These are phyloP conservation scores for Parauchenoglanis punctatus DNA, from an alignment of 2,797 vertebrate species.

Conservation along the genomic window DNA sequence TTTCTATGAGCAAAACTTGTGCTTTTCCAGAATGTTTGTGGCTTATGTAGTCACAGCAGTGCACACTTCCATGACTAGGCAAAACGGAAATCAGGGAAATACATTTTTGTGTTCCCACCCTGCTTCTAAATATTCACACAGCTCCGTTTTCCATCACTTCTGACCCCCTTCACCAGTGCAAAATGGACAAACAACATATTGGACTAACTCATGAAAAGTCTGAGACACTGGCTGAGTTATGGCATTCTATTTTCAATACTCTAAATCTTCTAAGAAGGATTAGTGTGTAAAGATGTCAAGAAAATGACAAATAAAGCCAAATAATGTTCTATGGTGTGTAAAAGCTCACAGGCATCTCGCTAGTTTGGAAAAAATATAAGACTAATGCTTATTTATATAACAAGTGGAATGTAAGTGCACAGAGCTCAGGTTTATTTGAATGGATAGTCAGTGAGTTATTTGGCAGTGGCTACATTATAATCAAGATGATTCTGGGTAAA, in stretches of 20 bases:
- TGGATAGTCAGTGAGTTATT: slow-evolving; percentile 1
- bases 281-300: slow-evolving; percentile 14
- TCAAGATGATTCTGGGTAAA: slow-evolving; percentile 1
- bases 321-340: slow-evolving; percentile 6
- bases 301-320: slow-evolving; percentile 19
- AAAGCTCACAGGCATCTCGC: neutral
- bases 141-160: slow-evolving; percentile 21
- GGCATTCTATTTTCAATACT: slow-evolving; percentile 1
- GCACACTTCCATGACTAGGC: slow-evolving; percentile 21
- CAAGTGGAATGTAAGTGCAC: slow-evolving; percentile 1
- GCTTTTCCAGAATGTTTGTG: slow-evolving; percentile 21
- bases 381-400: slow-evolving; percentile 9
- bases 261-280: neutral
- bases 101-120: slow-evolving; percentile 25
- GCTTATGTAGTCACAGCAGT: slow-evolving; percentile 18
- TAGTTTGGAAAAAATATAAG: slow-evolving; percentile 7
- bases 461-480: neutral
- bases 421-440: slow-evolving; percentile 20
- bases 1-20: slow-evolving; percentile 16
- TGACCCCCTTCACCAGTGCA: neutral
- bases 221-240: neutral
- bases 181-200: neutral
- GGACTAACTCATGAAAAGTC: neutral
- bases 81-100: slow-evolving; percentile 29
- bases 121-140: slow-evolving; percentile 15